Base-by-base conservation (phyloP, 2,113 vertebrate genomes). In the Scatophagus argus region DNA sequence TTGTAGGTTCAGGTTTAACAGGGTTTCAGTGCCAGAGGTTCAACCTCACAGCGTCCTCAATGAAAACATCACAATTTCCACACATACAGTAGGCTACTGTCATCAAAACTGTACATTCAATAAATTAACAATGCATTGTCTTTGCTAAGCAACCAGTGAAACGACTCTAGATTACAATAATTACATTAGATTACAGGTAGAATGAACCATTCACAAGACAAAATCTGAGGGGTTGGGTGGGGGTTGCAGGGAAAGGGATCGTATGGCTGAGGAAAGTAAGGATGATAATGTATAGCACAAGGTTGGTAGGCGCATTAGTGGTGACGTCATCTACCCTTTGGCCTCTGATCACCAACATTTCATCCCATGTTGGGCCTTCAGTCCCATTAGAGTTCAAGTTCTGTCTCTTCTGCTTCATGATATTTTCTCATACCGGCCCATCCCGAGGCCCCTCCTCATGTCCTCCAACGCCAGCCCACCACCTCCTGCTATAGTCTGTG, bases 41-140 rank as follows among this genome's bases (percentile, higher is more conserved):
- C 63, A 23, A 86, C 74, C 73, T 83, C 84, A 71, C 73, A 88
- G 81, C 49, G 73, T 86, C 77, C 81, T 82, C 64, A 69, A 84
- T 46, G 56, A 82, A 87, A 84, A 85, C 36, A 0, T 72, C 65
- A 84, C 84, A 5, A 84, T 34, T 77, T 54, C 77, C 66, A 41
- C 51, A 72, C 81, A 70, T 68, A 88, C 23, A 5, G 23, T 85
- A 87, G 88, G 87, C 80, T 88, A 91, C 87, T 74, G 88, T 88
- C 82, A 81, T 89, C 75, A 85, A 91, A 90, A 91, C 90, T 91
- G 87, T 92, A 91, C 90, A 92, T 90, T 93, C 93, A 93, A 93
- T 91, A 91, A 91, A 91, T 92, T 82, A 88, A 89, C 73, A 85
- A 89, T 86, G 83, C 82, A 70, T 79, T 23, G 83, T 85, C 78